Evolutionary conservation across 1,140 invertebrate genomes (phyloP), one percentile per base, ranked within the genome.

Genomic region (Whitmania pigra): DNA sequence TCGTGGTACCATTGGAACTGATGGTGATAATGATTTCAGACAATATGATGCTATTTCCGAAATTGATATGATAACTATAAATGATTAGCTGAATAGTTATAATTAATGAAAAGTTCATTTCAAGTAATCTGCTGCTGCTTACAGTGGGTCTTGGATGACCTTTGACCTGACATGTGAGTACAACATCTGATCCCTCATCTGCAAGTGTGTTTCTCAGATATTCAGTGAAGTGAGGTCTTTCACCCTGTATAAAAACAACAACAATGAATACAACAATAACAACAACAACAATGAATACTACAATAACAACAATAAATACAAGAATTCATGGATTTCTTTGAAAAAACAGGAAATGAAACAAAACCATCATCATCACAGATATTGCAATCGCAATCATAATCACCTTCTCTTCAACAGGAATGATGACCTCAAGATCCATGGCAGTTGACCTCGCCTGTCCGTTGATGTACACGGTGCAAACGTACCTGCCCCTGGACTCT

Each of bases 1-100:
- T 96, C 92, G 80, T 89, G 93, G 81, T 94, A 95, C 93, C 93
- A 96, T 73, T 91, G 91, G 60, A 93, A 86, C 84, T 92, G 84
- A 82, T 80, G 11, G 36, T 36, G 22, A 68, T 31, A 20, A 68
- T 17, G 22, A 25, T 25, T 25, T 63, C 18, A 13, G 11, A 18
- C 15, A 13, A 13, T 31, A 20, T 11, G 22, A 31, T 18, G 6
- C 22, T 63, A 63, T 1, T 63, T 22, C 11, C 0, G 22, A 63
- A 25, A 11, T n/a, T n/a, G 20, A 57, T 57, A 57, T 2, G 54
- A 25, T 25, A n/a, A n/a, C 9, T 57, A 57, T 57, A 57, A 57
- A n/a, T 25, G 25, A 5, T 57, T 25, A 57, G 54, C 20, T 20
- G 25, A 57, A 25, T 57, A 57, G 15, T 29, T 9, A 9, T 18